These are phyloP conservation scores for Sminthurides aquaticus DNA, from an alignment of 2,888 invertebrate genomes.

Conservation along the genomic window DNA sequence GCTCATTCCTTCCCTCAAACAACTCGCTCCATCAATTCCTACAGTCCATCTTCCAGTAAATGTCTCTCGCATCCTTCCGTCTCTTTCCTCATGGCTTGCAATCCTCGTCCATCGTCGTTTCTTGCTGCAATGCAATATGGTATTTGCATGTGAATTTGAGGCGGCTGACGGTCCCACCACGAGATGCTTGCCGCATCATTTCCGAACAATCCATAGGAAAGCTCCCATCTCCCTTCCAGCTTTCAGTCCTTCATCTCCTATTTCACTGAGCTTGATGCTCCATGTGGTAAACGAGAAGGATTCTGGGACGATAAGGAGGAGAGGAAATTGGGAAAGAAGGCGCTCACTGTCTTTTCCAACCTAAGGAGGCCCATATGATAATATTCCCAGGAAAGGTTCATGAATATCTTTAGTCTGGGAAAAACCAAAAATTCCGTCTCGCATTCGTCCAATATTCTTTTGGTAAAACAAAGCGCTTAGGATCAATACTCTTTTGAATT, in stretches of 20 bases:
- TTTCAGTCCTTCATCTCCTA: no score
- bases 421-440: not conserved
- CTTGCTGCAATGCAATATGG: not conserved
- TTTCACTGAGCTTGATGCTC: no score
- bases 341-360: not conserved
- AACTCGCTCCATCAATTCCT: no score
- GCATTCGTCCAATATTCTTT: not conserved
- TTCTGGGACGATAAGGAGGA: not conserved
- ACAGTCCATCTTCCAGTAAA: no score
- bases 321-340: not conserved
- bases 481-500: not conserved
- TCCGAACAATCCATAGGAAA: no score
- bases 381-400: not conserved
- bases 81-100: no score
- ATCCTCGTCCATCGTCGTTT: no score
- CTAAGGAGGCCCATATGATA: not conserved
- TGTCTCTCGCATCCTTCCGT: no score
- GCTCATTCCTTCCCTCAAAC: no score
- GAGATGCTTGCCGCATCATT: no score
- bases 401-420: not conserved
- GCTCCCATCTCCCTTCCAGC: no score
- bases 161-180: no score
- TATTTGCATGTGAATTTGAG: not conserved
- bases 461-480: not conserved
- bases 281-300: not conserved